These are phyloP conservation scores for Stenichneumon culpator DNA, from an alignment of 2,888 invertebrate genomes.

Conservation along the genomic window DNA sequence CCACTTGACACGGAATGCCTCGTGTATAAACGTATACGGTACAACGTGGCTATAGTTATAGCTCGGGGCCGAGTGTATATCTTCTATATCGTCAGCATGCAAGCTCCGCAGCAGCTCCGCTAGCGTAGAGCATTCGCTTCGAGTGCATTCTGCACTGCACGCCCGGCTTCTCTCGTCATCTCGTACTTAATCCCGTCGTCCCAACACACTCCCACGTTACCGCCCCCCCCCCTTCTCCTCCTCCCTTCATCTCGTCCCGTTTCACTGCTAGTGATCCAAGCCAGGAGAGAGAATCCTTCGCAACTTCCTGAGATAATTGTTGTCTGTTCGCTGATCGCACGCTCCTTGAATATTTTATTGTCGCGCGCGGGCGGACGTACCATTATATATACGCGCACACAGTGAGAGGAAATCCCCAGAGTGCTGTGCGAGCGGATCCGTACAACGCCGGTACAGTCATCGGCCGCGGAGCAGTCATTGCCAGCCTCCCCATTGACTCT, in stretches of 20 bases:
- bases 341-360: slow-evolving; percentile 54
- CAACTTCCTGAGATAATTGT: slow-evolving; percentile 56
- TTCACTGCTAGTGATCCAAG: slow-evolving; percentile 32
- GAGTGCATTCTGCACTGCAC: slow-evolving; percentile 47
- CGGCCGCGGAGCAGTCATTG: background rate
- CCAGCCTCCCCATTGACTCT: background rate
- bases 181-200: slow-evolving; percentile 48
- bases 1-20: slow-evolving; percentile 22
- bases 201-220: slow-evolving; percentile 28
- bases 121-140: slow-evolving; percentile 24
- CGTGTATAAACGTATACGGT: slow-evolving; percentile 3
- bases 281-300: slow-evolving; percentile 30
- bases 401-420: slow-evolving; percentile 1
- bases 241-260: background rate
- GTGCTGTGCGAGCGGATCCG: slow-evolving; percentile 8
- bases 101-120: slow-evolving; percentile 1
- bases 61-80: background rate
- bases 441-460: background rate
- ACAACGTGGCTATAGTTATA: slow-evolving; percentile 6
- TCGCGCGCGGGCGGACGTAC: slow-evolving; percentile 36
- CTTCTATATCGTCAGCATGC: background rate
- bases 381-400: background rate
- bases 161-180: slow-evolving; percentile 37
- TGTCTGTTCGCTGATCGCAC: slow-evolving; percentile 56
- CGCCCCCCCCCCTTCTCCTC: slow-evolving; percentile 47